Evolutionary conservation across 2,797 vertebrate species (phyloP).

Genomic region (Enteromius unitaeniatus): DNA sequence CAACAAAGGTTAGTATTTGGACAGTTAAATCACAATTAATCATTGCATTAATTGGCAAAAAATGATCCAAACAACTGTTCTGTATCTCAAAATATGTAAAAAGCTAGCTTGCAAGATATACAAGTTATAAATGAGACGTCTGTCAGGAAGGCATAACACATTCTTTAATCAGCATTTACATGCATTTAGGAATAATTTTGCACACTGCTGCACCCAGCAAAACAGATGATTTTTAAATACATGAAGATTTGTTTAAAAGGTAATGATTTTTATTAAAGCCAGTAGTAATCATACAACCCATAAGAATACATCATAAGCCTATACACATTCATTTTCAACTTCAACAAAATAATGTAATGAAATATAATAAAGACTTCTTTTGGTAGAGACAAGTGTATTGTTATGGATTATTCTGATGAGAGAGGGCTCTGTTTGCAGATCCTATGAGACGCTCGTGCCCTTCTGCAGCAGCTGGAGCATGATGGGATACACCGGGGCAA

Average conservation of each 20-base stretch:
- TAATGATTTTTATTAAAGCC: conserved; percentile 5
- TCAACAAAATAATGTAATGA: not conserved
- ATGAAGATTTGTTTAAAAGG: conserved; percentile 4
- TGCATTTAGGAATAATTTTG: not conserved
- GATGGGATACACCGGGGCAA: conserved; percentile 93
- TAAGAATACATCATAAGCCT: not conserved
- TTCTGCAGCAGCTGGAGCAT: conserved; percentile 95
- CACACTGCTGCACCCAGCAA: not conserved
- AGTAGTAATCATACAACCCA: conserved; percentile 7
- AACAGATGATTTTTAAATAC: not conserved
- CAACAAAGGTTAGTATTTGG: not conserved
- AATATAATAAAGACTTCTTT: conserved; percentile 14
- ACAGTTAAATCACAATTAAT: not conserved
- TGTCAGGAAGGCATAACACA: not conserved
- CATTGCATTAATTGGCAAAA: not conserved
- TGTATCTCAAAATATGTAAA: not conserved
- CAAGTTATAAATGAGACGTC: not conserved
- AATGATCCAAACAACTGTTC: not conserved
- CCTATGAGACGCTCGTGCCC: conserved; percentile 78
- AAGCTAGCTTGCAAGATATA: not conserved
- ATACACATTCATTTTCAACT: not conserved
- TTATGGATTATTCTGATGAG: not conserved
- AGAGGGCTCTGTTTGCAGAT: conserved; percentile 44
- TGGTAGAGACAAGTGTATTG: not conserved
- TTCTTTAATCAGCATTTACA: conserved; percentile 18